Conservation (phyloP, 2,797 vertebrate genomes). For the Pristis pectinata region DNA sequence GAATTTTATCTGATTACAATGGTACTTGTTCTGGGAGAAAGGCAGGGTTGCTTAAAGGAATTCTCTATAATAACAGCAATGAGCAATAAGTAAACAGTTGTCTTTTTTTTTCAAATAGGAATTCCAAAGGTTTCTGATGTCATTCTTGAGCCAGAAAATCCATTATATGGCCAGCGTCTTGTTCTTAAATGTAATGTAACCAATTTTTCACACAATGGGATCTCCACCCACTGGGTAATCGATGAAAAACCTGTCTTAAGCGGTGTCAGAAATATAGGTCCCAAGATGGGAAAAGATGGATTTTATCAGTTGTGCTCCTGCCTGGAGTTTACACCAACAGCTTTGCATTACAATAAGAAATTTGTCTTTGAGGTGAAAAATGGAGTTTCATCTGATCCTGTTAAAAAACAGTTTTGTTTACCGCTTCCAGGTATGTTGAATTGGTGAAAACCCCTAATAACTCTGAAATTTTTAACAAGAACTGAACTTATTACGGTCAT, state of each 20-base stretch:
- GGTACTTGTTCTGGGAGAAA: neutral
- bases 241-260: neutral
- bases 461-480: neutral
- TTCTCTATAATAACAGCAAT: no score
- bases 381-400: neutral
- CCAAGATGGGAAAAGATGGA: neutral
- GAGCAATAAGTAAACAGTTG: neutral
- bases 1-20: neutral
- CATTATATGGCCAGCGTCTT: constrained; percentile 39
- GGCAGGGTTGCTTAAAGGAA: neutral
- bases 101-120: constrained; percentile 31
- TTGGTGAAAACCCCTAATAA: neutral
- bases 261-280: neutral
- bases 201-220: constrained; percentile 20
- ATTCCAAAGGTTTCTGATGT: constrained; percentile 39
- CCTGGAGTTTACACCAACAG: constrained; percentile 39
- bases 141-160: constrained; percentile 23
- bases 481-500: neutral
- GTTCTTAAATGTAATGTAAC: constrained; percentile 38
- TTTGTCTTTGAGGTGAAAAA: constrained; percentile 30
- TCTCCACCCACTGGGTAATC: constrained; percentile 37
- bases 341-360: constrained; percentile 35
- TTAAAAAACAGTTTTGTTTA: constrained; percentile 35
- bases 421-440: constrained; percentile 41
- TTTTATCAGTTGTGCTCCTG: constrained; percentile 33